Conservation (phyloP, 2,113 vertebrate species). For the Ondatra zibethicus region DNA sequence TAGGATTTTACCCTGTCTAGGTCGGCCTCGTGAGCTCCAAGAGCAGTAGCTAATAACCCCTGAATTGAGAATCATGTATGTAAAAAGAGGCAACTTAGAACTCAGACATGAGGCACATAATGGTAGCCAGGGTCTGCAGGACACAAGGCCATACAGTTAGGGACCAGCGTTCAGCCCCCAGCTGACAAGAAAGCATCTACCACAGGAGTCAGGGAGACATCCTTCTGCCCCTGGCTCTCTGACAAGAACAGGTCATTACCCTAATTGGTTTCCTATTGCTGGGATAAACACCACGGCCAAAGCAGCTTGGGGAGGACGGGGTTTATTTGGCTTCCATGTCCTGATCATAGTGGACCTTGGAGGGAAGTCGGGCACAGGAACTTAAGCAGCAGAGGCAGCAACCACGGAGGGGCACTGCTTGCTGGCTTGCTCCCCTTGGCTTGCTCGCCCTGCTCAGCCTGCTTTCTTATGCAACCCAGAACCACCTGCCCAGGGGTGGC, state of each 20-base stretch:
- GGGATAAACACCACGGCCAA: not conserved
- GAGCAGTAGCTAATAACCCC: not conserved
- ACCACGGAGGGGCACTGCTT: not conserved
- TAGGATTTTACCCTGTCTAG: not conserved
- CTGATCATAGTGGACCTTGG: not conserved
- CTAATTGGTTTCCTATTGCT: not conserved
- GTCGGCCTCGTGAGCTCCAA: fast-evolving
- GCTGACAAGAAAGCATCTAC: not conserved
- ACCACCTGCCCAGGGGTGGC: not conserved
- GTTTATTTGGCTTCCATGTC: not conserved
- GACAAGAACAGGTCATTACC: not conserved
- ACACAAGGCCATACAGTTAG: fast-evolving
- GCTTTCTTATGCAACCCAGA: not conserved
- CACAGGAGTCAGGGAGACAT: not conserved
- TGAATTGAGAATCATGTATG: fast-evolving
- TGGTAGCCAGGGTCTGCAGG: not conserved
- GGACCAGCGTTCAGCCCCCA: not conserved
- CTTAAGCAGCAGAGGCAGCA: not conserved
- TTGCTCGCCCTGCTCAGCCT: not conserved
- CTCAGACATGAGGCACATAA: not conserved
- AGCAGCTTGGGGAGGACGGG: not conserved
- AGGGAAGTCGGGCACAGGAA: not conserved
- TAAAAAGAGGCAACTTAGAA: not conserved
- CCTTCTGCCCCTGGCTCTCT: not conserved
- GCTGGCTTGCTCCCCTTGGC: not conserved